These are phyloP conservation scores for Mantis religiosa DNA, from an alignment of 2,888 invertebrate species.

Conservation along the genomic window DNA sequence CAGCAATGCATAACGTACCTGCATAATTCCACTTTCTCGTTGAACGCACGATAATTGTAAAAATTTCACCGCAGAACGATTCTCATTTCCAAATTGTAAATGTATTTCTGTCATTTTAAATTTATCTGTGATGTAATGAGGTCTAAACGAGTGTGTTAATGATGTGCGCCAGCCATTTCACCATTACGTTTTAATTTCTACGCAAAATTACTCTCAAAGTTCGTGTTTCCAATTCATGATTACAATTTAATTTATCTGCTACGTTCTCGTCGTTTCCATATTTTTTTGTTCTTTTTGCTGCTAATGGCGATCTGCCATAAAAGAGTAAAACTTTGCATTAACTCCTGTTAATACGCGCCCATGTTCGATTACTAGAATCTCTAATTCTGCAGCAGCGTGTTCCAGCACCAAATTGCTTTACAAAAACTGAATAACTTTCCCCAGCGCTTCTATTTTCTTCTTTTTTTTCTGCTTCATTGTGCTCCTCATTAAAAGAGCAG, in stretches of 20 bases:
- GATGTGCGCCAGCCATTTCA: background rate
- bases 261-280: background rate
- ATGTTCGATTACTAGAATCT: no score
- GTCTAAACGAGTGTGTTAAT: background rate
- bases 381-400: no score
- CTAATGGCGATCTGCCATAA: background rate
- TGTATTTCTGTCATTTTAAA: background rate
- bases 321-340: background rate
- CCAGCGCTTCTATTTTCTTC: no score
- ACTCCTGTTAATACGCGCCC: background rate
- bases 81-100: background rate
- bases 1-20: no score
- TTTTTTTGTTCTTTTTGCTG: background rate
- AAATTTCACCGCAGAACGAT: background rate
- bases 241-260: background rate
- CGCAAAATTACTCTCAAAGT: background rate
- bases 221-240: background rate
- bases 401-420: no score
- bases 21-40: no score
- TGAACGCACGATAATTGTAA: background rate
- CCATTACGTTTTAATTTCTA: background rate
- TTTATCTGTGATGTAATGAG: background rate
- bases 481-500: no score
- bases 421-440: no score
- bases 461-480: no score